phyloP scores from a whole-genome alignment of 2,113 vertebrate species.

The Myiozetetes cayanensis region DNA sequence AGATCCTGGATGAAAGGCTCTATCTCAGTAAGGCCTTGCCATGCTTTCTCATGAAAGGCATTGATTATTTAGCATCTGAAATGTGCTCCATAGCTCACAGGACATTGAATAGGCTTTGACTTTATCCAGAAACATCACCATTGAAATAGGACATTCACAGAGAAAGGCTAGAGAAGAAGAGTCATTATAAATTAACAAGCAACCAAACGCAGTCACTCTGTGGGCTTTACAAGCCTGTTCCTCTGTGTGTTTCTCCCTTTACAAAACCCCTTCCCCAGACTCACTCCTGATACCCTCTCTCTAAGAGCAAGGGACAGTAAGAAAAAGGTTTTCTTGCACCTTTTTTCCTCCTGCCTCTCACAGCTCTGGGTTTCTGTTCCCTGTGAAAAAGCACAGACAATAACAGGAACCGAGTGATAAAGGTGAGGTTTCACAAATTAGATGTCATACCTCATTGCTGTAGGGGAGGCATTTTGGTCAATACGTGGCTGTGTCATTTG shows the following conservation, averaged over 20 bases:
- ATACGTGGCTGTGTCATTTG: not conserved
- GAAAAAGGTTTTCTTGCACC: not conserved
- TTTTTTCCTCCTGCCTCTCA: not conserved
- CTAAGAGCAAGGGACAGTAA: fast-evolving
- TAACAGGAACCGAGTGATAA: not conserved
- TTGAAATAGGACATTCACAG: not conserved
- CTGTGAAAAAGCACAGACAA: not conserved
- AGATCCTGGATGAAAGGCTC: not conserved
- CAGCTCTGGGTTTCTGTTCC: not conserved
- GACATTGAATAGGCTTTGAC: not conserved
- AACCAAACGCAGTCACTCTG: not conserved
- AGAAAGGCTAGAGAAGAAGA: not conserved
- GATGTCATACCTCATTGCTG: not conserved
- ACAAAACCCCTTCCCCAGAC: not conserved
- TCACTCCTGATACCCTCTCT: fast-evolving
- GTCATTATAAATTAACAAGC: not conserved
- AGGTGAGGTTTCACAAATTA: not conserved
- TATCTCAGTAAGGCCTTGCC: not conserved
- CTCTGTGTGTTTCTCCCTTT: not conserved
- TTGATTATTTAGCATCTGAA: not conserved
- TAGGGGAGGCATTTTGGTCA: not conserved
- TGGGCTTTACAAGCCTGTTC: not conserved
- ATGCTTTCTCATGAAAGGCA: not conserved
- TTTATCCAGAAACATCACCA: not conserved
- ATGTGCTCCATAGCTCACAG: not conserved